Base-by-base conservation (phyloP, 2,797 vertebrate species). In the Scolopax rusticola region DNA sequence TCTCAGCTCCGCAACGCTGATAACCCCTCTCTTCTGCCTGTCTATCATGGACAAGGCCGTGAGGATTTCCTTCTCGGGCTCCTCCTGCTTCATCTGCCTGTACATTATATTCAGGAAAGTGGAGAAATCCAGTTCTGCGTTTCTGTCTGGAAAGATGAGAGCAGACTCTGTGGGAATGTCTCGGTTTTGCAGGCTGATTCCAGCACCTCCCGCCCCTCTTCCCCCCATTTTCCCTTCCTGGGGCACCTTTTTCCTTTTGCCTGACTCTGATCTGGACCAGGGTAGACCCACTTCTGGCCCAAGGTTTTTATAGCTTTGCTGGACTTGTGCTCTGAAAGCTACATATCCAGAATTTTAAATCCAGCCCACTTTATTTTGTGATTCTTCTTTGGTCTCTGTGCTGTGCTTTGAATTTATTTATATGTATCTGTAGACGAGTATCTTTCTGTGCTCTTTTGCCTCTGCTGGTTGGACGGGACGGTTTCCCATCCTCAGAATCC, bases 81-180 rank as follows among this genome's bases (percentile, higher is more conserved):
- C 99, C 91, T 99, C 99, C 93, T 99, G 99, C 94, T 99, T 99
- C 80, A 97, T 98, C 95, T 99, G 99, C 54, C 98, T 97, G 97
- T 99, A 99, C 98, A 99, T 99, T 81, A 99, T 99, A 33, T 98
- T 99, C 91, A 99, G 98, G 97, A 99, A 99, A 0, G 98, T 98
- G 30, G 99, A 99, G 98, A 99, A 99, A 90, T 99, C 99, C 97
- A 99, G 41, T 95, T 99, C 99, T 0, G 98, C 98, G 0, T 90
- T 97, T 83, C 97, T 98, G 36, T 98, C 99, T 99, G 82, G 48
- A 36, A 51, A 54, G 19, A 25, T 2, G 27, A 56, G 36, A 64
- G 75, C 32, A 70, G 43, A 4, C 48, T 60, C 61, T 13, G 47
- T 1, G 60, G 60, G 51, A 67, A 23, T 0, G 15, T 41, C 27